Base-by-base conservation (phyloP, 1,140 invertebrate species). In the Lutraria rhynchaena region DNA sequence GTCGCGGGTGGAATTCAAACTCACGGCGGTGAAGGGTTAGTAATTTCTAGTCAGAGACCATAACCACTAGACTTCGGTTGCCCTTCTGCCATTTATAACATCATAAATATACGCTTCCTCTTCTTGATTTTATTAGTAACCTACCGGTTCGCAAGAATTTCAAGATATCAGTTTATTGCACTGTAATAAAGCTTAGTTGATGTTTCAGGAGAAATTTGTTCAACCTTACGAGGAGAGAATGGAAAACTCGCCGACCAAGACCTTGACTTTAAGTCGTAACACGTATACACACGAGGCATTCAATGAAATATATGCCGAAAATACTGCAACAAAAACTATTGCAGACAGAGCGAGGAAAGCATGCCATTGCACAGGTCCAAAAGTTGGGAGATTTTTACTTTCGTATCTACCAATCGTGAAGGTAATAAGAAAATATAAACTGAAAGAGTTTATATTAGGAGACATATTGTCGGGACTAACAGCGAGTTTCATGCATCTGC, bases 401-500 rank as follows among this genome's bases (percentile, higher is more conserved):
- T 63, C 74, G 2, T 69, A 69, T 31, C 29, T 87, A 31, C 87
- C 87, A 13, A 55, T 87, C 27, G 76, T 87, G 17, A 27, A 51
- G 27, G 74, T 83, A 49, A 19, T 88, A n/a, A 78, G 71, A 29
- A 73, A 61, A 17, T 93, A 93, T 71, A 83, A 81, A 15, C 85
- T 82, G 70, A 85, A 83, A 49, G 55, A 85, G 19, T 83, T 84
- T 73, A 84, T 92, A 11, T 46, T 87, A 11, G 44, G 73, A 11
- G 92, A 93, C 83, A 17, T 92, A 44, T 83, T 93, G 57, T 87
- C 93, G 1, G 97, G 97, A 3, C 93, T 96, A 58, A 98, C 97
- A 1, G 96, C 97, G 7, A 96, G 96, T 22, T 95, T 98, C 81
- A 96, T 98, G 95, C 97, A 98, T 88, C 97, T 98, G 93, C 93